Conservation (phyloP, 2,797 vertebrate genomes). For the Rhynchotus rufescens region DNA sequence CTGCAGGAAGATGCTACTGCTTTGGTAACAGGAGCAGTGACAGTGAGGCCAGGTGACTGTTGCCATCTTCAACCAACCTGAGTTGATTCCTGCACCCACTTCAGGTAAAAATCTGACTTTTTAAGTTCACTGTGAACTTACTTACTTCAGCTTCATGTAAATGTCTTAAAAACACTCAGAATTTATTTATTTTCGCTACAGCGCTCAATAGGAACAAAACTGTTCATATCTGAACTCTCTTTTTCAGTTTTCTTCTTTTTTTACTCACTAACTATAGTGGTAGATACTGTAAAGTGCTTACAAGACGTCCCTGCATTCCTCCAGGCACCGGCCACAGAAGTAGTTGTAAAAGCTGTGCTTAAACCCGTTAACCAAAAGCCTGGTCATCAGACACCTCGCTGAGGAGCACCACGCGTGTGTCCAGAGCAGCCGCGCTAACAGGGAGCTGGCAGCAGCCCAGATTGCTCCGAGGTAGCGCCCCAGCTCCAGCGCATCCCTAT, state of each 20-base stretch:
- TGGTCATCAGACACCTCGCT: too few species aligned
- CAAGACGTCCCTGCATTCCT: neutral
- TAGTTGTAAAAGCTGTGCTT: neutral
- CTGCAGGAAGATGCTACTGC: fast-evolving
- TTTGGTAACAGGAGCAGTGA: too few species aligned
- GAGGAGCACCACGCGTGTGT: fast-evolving
- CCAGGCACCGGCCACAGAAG: neutral
- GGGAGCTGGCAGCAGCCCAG: neutral
- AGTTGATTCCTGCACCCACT: neutral
- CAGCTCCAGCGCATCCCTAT: fast-evolving
- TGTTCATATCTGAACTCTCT: neutral
- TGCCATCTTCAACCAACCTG: neutral
- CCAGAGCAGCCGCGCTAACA: fast-evolving
- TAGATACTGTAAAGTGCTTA: neutral
- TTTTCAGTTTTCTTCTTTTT: too few species aligned
- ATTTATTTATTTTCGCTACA: neutral
- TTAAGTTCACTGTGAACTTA: neutral
- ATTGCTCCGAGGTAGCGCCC: neutral
- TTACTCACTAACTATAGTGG: neutral
- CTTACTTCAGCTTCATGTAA: too few species aligned
- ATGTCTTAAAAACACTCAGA: neutral
- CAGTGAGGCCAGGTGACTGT: neutral
- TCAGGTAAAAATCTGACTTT: neutral
- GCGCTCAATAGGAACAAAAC: neutral
- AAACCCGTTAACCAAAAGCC: neutral